Base-by-base conservation (phyloP, 1,140 invertebrate species). In the Zaprionus vittiger region DNA sequence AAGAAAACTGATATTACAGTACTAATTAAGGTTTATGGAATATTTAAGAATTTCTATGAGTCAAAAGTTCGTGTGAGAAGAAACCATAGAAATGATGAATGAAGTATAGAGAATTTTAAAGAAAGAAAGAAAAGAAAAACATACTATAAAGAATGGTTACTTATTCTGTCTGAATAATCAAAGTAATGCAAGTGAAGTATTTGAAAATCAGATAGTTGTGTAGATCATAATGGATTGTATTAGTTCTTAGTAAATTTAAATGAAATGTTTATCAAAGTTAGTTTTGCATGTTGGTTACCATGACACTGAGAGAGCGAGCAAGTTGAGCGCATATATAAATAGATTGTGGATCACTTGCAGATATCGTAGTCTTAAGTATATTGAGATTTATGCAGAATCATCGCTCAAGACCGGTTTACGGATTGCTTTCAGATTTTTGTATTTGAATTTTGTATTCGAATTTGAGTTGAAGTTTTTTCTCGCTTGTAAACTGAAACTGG, bases 331-430 rank as follows among this genome's bases (percentile, higher is more conserved):
- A 44, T 47, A 44, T 47, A 66, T 66, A 66, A 59, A 74, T 74
- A 49, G 66, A 62, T 56, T 69, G 65, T 57, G 57, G 37, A 61
- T 67, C 57, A 74, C 37, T 71, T 56, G 34, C 69, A 65, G 77
- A 77, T 52, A 67, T 56, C 59, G n/a, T 65, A 66, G 28, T n/a
- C 68, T 70, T 24, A 44, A 54, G 54, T 66, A 77, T 68, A 77
- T 65, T 69, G 14, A 73, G 67, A 64, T 79, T 65, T 22, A 49
- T 86, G 70, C 60, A 69, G 70, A 78, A 70, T 80, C 76, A 83
- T 31, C 38, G 28, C 17, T 44, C 31, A 89, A n/a, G 41, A 79
- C 84, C 71, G 73, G 83, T 89, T 87, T 49, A 62, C 60, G 67
- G 67, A 87, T 76, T 62, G 75, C 41, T 47, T 47, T 47, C 41